These are phyloP conservation scores for Capra hircus DNA, from an alignment of 2,113 vertebrate species.

Conservation along the genomic window DNA sequence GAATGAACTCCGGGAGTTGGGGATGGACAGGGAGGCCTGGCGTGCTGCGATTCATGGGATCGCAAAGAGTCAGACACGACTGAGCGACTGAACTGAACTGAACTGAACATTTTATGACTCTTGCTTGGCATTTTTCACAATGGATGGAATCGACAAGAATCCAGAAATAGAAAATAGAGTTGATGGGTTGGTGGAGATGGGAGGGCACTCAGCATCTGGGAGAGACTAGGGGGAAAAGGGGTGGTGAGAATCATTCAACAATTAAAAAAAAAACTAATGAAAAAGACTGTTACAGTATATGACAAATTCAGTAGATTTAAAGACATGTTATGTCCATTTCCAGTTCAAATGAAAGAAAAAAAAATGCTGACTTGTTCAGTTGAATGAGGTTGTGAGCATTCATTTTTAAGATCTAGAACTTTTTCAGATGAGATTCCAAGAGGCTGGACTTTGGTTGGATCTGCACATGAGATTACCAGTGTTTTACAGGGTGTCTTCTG, in stretches of 20 bases:
- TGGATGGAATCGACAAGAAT: neutral
- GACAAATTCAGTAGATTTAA: neutral
- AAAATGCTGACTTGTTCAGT: too few relatives aligned
- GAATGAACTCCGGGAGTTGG: too few relatives aligned
- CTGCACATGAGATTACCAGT: rapidly evolving
- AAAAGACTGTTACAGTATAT: neutral
- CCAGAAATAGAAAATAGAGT: neutral
- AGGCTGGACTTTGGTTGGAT: neutral
- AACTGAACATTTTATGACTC: neutral
- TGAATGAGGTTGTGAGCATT: neutral
- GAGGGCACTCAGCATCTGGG: rapidly evolving
- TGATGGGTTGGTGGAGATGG: too few relatives aligned
- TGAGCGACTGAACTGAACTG: too few relatives aligned
- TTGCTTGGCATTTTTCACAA: neutral
- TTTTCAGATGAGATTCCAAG: neutral
- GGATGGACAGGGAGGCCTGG: too few relatives aligned
- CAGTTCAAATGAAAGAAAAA: neutral
- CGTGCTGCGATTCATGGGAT: too few relatives aligned
- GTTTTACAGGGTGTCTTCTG: too few relatives aligned
- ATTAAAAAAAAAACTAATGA: neutral
- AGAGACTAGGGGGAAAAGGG: rapidly evolving
- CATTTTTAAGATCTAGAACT: neutral
- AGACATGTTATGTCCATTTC: neutral
- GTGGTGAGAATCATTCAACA: too few relatives aligned
- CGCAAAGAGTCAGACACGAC: rapidly evolving